Percentiles rank a stretch among this genome's conserved stretches.
Evolutionary conservation across 2,888 invertebrate genomes (phyloP).

Genomic region (Ichneumoninae sp.): DNA sequence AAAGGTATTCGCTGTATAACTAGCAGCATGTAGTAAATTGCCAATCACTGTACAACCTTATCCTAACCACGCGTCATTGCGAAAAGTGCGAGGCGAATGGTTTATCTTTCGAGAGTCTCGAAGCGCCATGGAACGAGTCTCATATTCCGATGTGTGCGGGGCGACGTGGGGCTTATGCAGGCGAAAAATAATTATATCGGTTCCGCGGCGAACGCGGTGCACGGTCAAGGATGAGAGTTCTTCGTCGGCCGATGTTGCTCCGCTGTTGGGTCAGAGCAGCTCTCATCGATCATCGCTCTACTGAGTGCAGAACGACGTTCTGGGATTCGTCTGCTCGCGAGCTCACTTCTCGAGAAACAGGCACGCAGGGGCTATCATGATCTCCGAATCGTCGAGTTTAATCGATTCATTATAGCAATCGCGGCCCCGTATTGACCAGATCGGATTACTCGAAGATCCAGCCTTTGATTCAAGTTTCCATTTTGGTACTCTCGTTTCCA

Average conservation of each 20-base stretch:
- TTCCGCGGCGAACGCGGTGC: slow-evolving; percentile 75
- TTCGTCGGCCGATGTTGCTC: slow-evolving; percentile 75
- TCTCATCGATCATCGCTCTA: slow-evolving; percentile 83
- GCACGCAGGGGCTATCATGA: slow-evolving; percentile 70
- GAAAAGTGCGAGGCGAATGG: slow-evolving; percentile 20
- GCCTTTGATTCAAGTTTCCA: background rate
- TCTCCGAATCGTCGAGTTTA: slow-evolving; percentile 36
- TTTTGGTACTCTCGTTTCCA: background rate
- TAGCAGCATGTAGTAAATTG: background rate
- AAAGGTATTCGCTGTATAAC: background rate
- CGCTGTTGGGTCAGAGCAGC: slow-evolving; percentile 80
- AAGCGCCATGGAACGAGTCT: slow-evolving; percentile 48
- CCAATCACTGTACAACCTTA: background rate
- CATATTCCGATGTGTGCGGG: slow-evolving; percentile 20
- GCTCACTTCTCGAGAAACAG: slow-evolving; percentile 59
- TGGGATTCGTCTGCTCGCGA: slow-evolving; percentile 75
- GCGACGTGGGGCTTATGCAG: slow-evolving; percentile 32
- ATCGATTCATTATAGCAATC: slow-evolving; percentile 37
- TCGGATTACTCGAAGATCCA: background rate
- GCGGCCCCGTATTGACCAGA: background rate
- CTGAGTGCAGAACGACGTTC: slow-evolving; percentile 77
- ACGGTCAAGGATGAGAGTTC: slow-evolving; percentile 59
- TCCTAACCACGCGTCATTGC: slow-evolving; percentile 8
- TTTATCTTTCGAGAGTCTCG: slow-evolving; percentile 45
- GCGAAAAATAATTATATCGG: slow-evolving; percentile 83